Percentiles rank a stretch among this genome's conserved stretches.
Evolutionary conservation across 2,888 invertebrate species (phyloP).

Genomic region (Gibbula magus): DNA sequence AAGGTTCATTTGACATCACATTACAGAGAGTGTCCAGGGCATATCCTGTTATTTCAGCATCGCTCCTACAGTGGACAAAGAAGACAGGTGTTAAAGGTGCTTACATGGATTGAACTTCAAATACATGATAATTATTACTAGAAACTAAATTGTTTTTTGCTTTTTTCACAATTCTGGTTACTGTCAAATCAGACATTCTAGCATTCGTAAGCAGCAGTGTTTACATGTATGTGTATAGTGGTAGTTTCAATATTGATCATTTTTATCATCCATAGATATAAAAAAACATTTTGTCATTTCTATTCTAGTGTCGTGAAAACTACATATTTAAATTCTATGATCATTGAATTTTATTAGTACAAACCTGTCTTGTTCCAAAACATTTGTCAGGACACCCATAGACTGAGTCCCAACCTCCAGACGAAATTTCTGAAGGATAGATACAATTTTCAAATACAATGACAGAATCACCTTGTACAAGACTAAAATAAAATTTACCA

Average conservation of each 20-base stretch:
- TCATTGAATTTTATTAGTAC: too few species aligned
- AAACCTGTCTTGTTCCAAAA: slow-evolving; percentile 87
- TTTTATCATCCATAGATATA: too few species aligned
- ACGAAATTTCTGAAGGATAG: slow-evolving; percentile 84
- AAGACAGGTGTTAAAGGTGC: neutral
- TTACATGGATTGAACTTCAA: neutral
- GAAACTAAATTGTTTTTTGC: neutral
- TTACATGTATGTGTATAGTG: neutral
- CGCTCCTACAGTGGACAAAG: slow-evolving; percentile 78
- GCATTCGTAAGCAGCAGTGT: neutral
- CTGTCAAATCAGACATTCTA: neutral
- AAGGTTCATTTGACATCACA: slow-evolving; percentile 81
- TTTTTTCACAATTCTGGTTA: neutral
- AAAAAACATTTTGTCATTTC: too few species aligned
- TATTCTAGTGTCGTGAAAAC: too few species aligned
- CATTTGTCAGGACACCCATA: slow-evolving; percentile 81
- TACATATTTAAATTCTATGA: too few species aligned
- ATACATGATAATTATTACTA: neutral
- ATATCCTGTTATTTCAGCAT: slow-evolving; percentile 93
- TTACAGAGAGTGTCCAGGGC: slow-evolving; percentile 94
- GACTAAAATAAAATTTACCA: slow-evolving; percentile 15
- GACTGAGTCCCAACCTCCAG: slow-evolving; percentile 97
- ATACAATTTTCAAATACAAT: neutral
- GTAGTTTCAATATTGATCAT: neutral
- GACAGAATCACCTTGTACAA: neutral